Conservation (phyloP, 2,888 invertebrate species). For the Limenitis arthemis region DNA sequence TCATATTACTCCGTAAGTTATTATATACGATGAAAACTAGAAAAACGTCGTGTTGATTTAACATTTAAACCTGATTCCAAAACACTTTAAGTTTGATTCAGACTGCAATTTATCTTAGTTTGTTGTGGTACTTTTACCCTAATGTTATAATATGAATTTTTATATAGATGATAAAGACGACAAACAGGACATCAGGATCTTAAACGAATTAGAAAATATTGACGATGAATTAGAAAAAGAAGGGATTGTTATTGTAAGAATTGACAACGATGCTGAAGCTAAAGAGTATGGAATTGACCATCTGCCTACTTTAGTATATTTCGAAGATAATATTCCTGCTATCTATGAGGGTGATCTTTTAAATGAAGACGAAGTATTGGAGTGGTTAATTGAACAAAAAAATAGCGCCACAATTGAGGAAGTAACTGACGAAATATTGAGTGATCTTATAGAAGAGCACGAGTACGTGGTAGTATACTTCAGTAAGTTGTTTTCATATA, state of each 20-base stretch:
- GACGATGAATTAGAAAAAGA: conserved; percentile 93
- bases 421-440: conserved; percentile 92
- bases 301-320: conserved; percentile 88
- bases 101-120: too few relatives aligned
- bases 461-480: conserved; percentile 96
- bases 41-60: too few relatives aligned
- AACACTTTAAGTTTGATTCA: too few relatives aligned
- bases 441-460: conserved; percentile 88
- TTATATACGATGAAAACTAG: too few relatives aligned
- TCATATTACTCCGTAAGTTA: too few relatives aligned
- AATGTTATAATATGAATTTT: conserved; percentile 15
- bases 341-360: conserved; percentile 92
- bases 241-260: conserved; percentile 91
- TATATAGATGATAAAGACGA: conserved; percentile 88
- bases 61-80: too few relatives aligned
- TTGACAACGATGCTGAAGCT: conserved; percentile 91
- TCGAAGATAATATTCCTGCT: conserved; percentile 92
- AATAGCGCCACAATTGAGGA: conserved; percentile 94
- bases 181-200: conserved; percentile 88
- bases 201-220: conserved; percentile 93
- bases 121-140: too few relatives aligned
- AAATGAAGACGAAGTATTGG: conserved; percentile 93
- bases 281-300: conserved; percentile 93
- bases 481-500: conserved; percentile 70
- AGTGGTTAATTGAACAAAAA: conserved; percentile 91